Base-by-base conservation (phyloP, 2,113 vertebrate species). In the Cottus gobio region DNA sequence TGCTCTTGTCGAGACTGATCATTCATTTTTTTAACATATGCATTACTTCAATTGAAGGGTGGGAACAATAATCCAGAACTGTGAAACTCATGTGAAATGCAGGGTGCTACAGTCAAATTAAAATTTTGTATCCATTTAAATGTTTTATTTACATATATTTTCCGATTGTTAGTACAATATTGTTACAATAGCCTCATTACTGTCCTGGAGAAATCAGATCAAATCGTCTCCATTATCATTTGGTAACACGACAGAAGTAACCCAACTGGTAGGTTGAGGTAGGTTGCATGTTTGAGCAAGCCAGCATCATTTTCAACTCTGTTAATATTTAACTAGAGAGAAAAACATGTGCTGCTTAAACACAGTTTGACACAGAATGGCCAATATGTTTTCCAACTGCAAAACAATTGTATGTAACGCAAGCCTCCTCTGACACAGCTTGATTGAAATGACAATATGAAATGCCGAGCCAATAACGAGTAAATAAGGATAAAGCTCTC, bases 271-370 rank as follows among this genome's bases (percentile, higher is more conserved):
- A 22, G 12, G n/a, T 20, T 61, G 9, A n/a, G 42, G 28, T 13
- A 18, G 42, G 28, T 20, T 61, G 22, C 50, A 58, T 52, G 54
- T 34, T 46, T 31, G 22, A 54, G 36, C 26, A 54, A 66, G 46
- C 63, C 5, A 56, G 69, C 16, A 79, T 52, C 61, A n/a, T 39
- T 74, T 65, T 26, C 7, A 66, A 39, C 24, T 69, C 26, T 37
- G n/a, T 56, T n/a, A 60, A 71, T 67, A 61, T 39, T 64, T 0
- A 68, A 61, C 22, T n/a, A 16, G 7, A 24, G 22, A 56, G 11
- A 64, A 26, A 42, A 70, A 50, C 60, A 44, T 57, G 36, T 31
- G 44, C 39, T 9, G 50, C 16, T 8, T 7, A 50, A 18, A 52
- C 30, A 69, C 4, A 58, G 73, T 30, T 56, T 11, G 2, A 58